Percentiles rank a stretch among this genome's conserved stretches.
Evolutionary conservation across 2,797 vertebrate genomes (phyloP).

Genomic region (Falco rusticolus): DNA sequence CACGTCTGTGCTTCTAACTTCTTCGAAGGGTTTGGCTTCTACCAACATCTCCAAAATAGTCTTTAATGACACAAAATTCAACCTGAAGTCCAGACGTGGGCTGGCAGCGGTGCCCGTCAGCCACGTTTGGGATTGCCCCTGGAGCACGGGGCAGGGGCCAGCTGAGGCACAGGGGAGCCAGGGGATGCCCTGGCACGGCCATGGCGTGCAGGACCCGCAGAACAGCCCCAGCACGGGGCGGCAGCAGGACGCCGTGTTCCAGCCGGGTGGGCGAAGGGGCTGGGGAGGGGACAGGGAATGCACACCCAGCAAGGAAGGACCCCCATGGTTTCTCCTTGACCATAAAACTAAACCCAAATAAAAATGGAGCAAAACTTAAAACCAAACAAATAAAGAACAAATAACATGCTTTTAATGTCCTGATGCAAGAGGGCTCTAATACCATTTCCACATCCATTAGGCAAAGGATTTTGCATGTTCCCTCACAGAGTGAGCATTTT

Average conservation of each 20-base stretch:
- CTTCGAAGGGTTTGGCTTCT: background rate
- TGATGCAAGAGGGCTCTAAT: slow-evolving; percentile 33
- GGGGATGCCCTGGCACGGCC: too few species aligned
- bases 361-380: background rate
- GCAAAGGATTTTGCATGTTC: slow-evolving; percentile 59
- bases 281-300: too few species aligned
- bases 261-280: accelerated
- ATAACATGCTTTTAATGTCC: background rate
- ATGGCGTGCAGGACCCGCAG: too few species aligned
- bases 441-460: slow-evolving; percentile 69
- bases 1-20: background rate
- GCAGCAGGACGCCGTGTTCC: too few species aligned
- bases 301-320: background rate
- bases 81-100: background rate
- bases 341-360: background rate
- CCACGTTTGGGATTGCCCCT: too few species aligned
- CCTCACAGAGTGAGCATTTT: slow-evolving; percentile 72
- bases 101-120: too few species aligned
- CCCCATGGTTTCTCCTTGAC: background rate
- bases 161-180: too few species aligned
- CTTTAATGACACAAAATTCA: background rate
- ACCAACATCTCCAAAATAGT: background rate
- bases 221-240: background rate
- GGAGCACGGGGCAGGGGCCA: background rate
- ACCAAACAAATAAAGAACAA: slow-evolving; percentile 15